Evolutionary conservation across 2,797 vertebrate genomes (phyloP), one percentile per base, ranked within the genome.

Genomic region (Dipus sagitta): DNA sequence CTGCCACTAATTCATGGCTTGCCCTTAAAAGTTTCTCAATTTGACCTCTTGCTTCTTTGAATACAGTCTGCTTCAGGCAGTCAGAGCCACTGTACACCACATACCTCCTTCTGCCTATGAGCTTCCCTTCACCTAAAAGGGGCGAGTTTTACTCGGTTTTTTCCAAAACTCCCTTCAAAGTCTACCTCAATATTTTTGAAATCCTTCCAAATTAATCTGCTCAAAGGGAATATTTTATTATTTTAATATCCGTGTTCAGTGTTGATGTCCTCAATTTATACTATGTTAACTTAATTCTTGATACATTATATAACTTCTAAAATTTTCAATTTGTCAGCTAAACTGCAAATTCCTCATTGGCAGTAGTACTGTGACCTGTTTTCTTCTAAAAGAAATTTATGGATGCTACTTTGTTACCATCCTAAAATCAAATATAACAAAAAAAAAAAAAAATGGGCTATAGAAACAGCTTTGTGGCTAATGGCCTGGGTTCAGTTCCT

Each of bases 51-150:
- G 47, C 0, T 78, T 17, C 68, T 77, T 75, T 24, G 9, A 15
- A n/a, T 77, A 74, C 4, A 38, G 9, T 74, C 68, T 81, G 58
- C 28, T 71, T 34, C 6, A 62, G 12, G 65, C 20, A 62, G 80
- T 52, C n/a, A 89, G 20, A 75, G 28, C 13, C 70, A 18, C 9
- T 54, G 52, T 34, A 75, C 0, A 14, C 34, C 20, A 34, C 70
- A 93, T 21, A 78, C 21, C 84, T 90, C 72, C 54, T 93, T 86
- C 62, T 78, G 90, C 71, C 42, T 65, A 71, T 70, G 60, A 92
- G 65, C n/a, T 24, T 87, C 72, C 77, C 58, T 58, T 85, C 30
- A 72, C 47, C 34, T 60, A 85, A 88, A 42, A 86, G 58, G 12
- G 30, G 18, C 54, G 38, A 81, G 20, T 70, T 92, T 58, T 87